Base-by-base conservation (phyloP, 2,113 vertebrate genomes). In the Ahaetulla prasina region DNA sequence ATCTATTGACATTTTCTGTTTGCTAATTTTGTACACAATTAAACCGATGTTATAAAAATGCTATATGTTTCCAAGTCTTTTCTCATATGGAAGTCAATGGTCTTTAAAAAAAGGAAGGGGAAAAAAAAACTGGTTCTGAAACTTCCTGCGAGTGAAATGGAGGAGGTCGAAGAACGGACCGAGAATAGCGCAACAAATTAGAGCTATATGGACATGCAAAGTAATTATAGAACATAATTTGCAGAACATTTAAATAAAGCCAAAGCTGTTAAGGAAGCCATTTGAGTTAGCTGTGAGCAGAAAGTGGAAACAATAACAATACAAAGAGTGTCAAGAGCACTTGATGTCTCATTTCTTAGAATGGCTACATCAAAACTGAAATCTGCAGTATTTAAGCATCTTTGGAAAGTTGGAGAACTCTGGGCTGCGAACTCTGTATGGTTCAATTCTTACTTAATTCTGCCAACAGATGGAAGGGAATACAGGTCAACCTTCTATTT, bases 371-470 rank as follows among this genome's bases (percentile, higher is more conserved):
- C 95, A 94, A 52, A 60, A 89, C 23, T 84, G 84, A 90, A 95
- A 43, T 93, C 92, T 93, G 53, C 52, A 68, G 39, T 8, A 94
- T 74, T 90, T 50, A 94, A 91, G 74, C 80, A 49, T 86, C 91
- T 55, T 92, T 94, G 74, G 43, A 80, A 93, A 54, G 22, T 94
- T 88, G 57, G 87, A 50, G 91, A 88, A 95, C 16, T 95, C 87
- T 52, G 94, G 93, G 94, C 43, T 92, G 0, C 92, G 89, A 91
- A 94, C 93, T 92, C 14, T 94, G 43, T 88, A 87, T 27, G 93
- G 93, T 94, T 96, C 91, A 94, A 95, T 94, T 94, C 95, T 97
- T 96, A 94, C 94, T 96, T 95, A 95, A 94, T 94, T 94, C 60
- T 68, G 8, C 49, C 94, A 91, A n/a, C 91, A 96, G 92, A 94